Conservation (phyloP, 2,113 vertebrate species). For the Oncorhynchus clarkii region DNA sequence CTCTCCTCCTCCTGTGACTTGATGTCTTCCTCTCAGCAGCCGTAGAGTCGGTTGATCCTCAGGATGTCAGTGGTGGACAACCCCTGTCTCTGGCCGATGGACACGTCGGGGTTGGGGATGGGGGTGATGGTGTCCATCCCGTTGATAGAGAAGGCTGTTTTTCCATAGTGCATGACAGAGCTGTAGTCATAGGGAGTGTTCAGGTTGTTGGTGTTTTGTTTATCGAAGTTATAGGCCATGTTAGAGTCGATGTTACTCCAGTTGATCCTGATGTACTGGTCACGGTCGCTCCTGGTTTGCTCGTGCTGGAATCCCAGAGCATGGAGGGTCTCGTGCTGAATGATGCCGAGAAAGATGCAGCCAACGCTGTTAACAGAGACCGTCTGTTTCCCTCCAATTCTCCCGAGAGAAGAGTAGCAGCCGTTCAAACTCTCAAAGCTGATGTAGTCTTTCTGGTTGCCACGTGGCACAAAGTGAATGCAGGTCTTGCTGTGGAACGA, state of each 20-base stretch:
- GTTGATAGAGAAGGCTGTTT: slow-evolving; percentile 16
- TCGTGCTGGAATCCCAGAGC: slow-evolving; percentile 47
- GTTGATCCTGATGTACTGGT: slow-evolving; percentile 35
- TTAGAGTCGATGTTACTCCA: slow-evolving; percentile 25
- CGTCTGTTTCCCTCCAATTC: not conserved
- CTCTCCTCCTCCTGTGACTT: not conserved
- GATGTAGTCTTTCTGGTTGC: slow-evolving; percentile 9
- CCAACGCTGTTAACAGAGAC: not conserved
- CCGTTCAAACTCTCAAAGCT: slow-evolving; percentile 12
- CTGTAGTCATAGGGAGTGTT: slow-evolving; percentile 21
- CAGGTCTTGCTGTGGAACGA: not conserved
- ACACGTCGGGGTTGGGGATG: slow-evolving; percentile 15
- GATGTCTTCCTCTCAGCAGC: slow-evolving; percentile 7
- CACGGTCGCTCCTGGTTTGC: slow-evolving; percentile 44
- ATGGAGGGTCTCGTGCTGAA: slow-evolving; percentile 41
- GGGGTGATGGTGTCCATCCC: slow-evolving; percentile 22
- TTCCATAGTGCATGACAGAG: slow-evolving; percentile 35
- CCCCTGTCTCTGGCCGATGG: slow-evolving; percentile 22
- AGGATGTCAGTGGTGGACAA: slow-evolving; percentile 21
- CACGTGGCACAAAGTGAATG: slow-evolving; percentile 15
- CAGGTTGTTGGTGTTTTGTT: slow-evolving; percentile 9
- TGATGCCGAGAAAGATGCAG: slow-evolving; percentile 7
- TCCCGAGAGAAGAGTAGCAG: not conserved
- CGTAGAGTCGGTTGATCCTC: slow-evolving; percentile 36
- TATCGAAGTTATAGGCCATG: not conserved